Evolutionary conservation across 2,888 invertebrate species (phyloP), one percentile per base, ranked within the genome.

Genomic region (Ormyrus nitidulus): DNA sequence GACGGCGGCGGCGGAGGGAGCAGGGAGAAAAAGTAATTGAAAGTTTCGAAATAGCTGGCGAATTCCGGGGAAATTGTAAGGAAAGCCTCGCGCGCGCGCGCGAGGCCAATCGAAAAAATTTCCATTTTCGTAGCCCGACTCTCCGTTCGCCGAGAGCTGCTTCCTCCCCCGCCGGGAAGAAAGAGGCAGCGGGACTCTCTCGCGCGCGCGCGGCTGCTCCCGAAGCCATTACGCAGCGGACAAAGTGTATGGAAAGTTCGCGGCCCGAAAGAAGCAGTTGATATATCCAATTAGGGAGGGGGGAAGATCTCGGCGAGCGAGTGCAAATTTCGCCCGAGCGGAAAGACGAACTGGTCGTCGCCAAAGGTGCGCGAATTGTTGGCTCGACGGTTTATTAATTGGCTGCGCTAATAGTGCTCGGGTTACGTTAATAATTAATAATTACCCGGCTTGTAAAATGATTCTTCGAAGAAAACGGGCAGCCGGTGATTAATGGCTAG

Each of bases 261-360:
- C 56, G 56, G n/a, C 49, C 34, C 34, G 64, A 64, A 64, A 56
- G 56, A 73, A 56, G 64, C n/a, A 64, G 64, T 6, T 62, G 48
- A 54, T 34, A 48, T 34, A 4, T 64, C 54, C 73, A 73, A 64
- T 64, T 62, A 64, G 6, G 13, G 13, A 0, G 10, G 58, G 5
- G 46, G 2, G 66, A 65, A 34, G 58, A 61, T 71, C 61, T 2
- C 61, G 6, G 34, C 11, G 58, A 58, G 54, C 13, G 71, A 71
- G 49, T 34, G 61, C 59, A 71, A 71, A 71, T 61, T 34, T 71
- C 61, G 68, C 11, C 13, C 44, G 34, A 44, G 8, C 44, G 6
- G 54, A 62, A 9, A 48, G 56, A 56, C 6, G 62, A 34, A 1
- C 34, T 10, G 51, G 51, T 13, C 51, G 51, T 3, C 4, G 11